Base-by-base conservation (phyloP, 2,888 invertebrate species). In the Cerastoderma edule region DNA sequence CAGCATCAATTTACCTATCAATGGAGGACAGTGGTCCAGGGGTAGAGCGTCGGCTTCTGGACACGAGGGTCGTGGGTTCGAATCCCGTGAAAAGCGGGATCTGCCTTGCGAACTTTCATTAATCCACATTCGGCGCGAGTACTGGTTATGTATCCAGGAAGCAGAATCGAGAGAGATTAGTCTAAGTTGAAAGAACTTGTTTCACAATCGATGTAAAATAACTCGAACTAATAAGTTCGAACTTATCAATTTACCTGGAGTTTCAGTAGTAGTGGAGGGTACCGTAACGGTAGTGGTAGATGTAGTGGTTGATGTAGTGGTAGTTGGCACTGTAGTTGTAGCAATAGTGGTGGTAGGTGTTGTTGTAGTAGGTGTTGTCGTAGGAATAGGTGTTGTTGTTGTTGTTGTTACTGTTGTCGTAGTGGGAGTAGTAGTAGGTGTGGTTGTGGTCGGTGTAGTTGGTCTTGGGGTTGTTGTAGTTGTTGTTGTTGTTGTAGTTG, bases 291-390 rank as follows among this genome's bases (percentile, higher is more conserved):
- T 27, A n/a, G 70, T 32, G 1, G 54, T 44, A 6, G 70, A 44
- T 8, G 74, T 60, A 33, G 67, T 28, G 5, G 54, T 53, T 6
- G 70, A 24, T 8, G 46, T 67, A 0, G 71, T 63, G 2, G 57
- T 13, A 2, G 69, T 35, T 24, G 67, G 63, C 2, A 65, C 46
- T 28, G 65, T 24, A 16, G 50, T 48, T 10, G 54, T 50, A 4
- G 33, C 27, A 10, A 67, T 66, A 22, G 67, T 30, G 3, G 33
- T 56, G 24, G 66, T 67, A 3, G 72, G 56, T 33, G 67, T 57
- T 50, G 72, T 28, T n/a, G 39, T n/a, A 10, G 63, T 39, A n/a
- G 54, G 5, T 5, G 54, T 13, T 6, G 24, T 5, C 19, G 54
- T 24, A 8, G 54, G 13, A 24, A 28, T 54, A 6, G 24, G 24